Percentiles rank a stretch among this genome's conserved stretches.
Conservation (phyloP, 2,888 invertebrate species). For the Xylophagus ater region DNA sequence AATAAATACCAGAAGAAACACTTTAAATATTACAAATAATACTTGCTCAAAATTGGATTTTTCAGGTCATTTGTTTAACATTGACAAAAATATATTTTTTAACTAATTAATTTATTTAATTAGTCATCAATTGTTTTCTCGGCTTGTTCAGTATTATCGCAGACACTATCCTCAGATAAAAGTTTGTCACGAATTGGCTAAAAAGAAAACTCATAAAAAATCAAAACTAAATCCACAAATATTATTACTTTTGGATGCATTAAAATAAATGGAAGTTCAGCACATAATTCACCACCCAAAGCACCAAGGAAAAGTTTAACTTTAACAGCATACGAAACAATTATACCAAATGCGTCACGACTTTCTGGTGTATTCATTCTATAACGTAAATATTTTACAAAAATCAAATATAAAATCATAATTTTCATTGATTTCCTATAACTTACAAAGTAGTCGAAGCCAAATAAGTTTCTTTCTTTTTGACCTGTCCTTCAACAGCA, state of each 20-base stretch:
- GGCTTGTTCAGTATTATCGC: not conserved
- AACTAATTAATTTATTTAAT: no score
- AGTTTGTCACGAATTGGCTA: slow-evolving; percentile 17
- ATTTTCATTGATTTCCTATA: slow-evolving; percentile 2
- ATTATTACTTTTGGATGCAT: slow-evolving; percentile 73
- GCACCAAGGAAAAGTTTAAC: slow-evolving; percentile 89
- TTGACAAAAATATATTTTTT: no score
- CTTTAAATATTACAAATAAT: no score
- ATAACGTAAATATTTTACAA: slow-evolving; percentile 19
- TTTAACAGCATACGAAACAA: slow-evolving; percentile 91
- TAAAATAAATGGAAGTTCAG: slow-evolving; percentile 82
- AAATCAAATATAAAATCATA: not conserved
- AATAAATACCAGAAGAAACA: no score
- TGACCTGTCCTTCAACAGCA: slow-evolving; percentile 83
- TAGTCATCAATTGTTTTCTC: slow-evolving; percentile 13
- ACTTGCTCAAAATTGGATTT: no score
- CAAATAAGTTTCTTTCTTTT: slow-evolving; percentile 69
- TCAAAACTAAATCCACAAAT: not conserved
- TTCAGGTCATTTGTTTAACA: no score
- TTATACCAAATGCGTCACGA: slow-evolving; percentile 87
- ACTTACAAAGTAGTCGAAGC: slow-evolving; percentile 86
- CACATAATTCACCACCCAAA: slow-evolving; percentile 81
- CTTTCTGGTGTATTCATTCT: slow-evolving; percentile 66
- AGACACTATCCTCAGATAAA: slow-evolving; percentile 1
- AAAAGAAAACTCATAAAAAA: not conserved